Evolutionary conservation across 2,797 vertebrate genomes (phyloP), one percentile per base, ranked within the genome.

Genomic region (Labroides dimidiatus): DNA sequence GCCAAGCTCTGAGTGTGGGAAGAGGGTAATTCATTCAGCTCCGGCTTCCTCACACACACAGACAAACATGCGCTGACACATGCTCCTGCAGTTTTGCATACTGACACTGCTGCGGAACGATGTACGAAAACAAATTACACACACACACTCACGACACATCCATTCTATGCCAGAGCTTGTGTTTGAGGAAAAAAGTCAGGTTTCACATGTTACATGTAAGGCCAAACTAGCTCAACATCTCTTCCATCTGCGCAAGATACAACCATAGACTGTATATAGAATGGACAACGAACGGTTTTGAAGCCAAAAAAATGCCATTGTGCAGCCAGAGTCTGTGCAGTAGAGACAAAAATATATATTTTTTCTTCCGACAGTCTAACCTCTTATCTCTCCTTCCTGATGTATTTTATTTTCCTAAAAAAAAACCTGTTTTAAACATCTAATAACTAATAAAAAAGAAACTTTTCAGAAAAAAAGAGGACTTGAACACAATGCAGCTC

Each of bases 11-110:
- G 73, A 75, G 74, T 79, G 67, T 63, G 63, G 62, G 36, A 48
- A 66, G 69, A 65, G 63, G 59, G 77, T 85, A 73, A 86, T 80
- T 86, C 66, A 84, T 77, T 75, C 77, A 81, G 64, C 69, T 61
- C 69, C 49, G 68, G 63, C 57, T 76, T 41, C 59, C 8, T 65
- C 57, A 41, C 19, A n/a, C 58, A 43, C 50, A 48, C 57, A 59
- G 24, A 45, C 60, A 42, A 44, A 51, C 58, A 66, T 24, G 52
- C 60, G 23, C 37, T 17, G 44, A 47, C 42, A 52, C 24, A 37
- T 37, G 42, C 33, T 6, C 44, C 30, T 33, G 30, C 30, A 33
- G 30, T 39, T 56, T 68, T 61, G 50, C 74, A 67, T 78, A 78
- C 52, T 33, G 14, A 71, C 20, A 43, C 48, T 50, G 44, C 52